Percentiles rank a stretch among this genome's conserved stretches.
phyloP scores from a whole-genome alignment of 2,113 vertebrate genomes.

The Varanus komodoensis region DNA sequence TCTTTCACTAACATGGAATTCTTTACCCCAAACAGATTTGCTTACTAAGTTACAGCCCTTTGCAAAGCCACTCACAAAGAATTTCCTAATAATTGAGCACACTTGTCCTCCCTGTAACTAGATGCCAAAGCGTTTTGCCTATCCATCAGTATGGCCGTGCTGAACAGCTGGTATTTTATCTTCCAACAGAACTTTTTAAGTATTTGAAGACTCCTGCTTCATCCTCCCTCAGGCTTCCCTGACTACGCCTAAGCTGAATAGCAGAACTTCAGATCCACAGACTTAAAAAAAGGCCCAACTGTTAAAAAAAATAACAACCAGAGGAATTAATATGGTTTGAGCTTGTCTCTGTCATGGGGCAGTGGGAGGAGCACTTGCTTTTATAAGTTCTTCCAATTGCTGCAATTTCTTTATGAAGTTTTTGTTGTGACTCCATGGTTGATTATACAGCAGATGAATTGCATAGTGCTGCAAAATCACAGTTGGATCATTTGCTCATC shows the following conservation, averaged over 20 bases:
- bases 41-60: neutral
- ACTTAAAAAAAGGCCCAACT: neutral
- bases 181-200: slow-evolving; percentile 16
- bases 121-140: slow-evolving; percentile 22
- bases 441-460: neutral
- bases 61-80: slow-evolving; percentile 17
- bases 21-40: neutral
- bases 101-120: slow-evolving; percentile 29
- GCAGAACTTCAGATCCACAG: neutral
- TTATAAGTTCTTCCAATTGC: neutral
- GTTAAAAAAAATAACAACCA: neutral
- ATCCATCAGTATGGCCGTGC: slow-evolving; percentile 1
- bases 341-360: neutral
- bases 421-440: neutral
- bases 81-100: slow-evolving; percentile 6
- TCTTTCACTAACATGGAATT: neutral
- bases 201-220: slow-evolving; percentile 16
- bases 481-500: neutral
- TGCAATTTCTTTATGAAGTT: neutral
- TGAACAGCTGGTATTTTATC: slow-evolving; percentile 35
- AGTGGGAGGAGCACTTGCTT: neutral
- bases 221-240: slow-evolving; percentile 2
- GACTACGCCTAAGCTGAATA: neutral
- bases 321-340: neutral
- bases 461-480: neutral